Evolutionary conservation across 1,140 invertebrate species (phyloP).

Genomic region (Drosophila tristis): DNA sequence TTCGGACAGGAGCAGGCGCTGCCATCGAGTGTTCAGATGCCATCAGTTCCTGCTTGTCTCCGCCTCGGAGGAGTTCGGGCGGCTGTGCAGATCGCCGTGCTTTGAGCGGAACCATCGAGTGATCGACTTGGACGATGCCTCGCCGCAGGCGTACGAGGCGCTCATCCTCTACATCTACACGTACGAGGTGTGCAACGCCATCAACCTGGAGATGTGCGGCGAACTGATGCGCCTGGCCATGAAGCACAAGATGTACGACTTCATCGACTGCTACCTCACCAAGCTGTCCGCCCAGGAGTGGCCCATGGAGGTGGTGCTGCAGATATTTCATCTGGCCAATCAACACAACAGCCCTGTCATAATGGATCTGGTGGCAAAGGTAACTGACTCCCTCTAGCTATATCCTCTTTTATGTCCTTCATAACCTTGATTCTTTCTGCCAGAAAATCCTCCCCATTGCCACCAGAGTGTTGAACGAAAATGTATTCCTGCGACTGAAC

Average conservation of each 20-base stretch:
- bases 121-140: constrained; percentile 50
- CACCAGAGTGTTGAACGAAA: constrained; percentile 36
- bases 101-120: constrained; percentile 31
- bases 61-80: constrained; percentile 56
- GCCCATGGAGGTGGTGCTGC: constrained; percentile 46
- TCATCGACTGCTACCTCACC: constrained; percentile 40
- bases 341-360: constrained; percentile 20
- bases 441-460: constrained; percentile 57
- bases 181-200: constrained; percentile 53
- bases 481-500: constrained; percentile 33
- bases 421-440: not conserved
- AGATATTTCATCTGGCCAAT: constrained; percentile 53
- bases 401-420: too few relatives aligned
- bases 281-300: constrained; percentile 41
- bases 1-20: constrained; percentile 6
- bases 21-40: constrained; percentile 39
- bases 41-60: constrained; percentile 54
- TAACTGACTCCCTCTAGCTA: not conserved
- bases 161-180: constrained; percentile 64
- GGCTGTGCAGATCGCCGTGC: constrained; percentile 24
- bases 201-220: constrained; percentile 42
- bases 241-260: constrained; percentile 48
- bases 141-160: constrained; percentile 52
- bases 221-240: constrained; percentile 44
- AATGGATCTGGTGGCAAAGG: constrained; percentile 43